These are phyloP conservation scores for Tetragonula clypearis DNA, from an alignment of 1,140 invertebrate species.

Conservation along the genomic window DNA sequence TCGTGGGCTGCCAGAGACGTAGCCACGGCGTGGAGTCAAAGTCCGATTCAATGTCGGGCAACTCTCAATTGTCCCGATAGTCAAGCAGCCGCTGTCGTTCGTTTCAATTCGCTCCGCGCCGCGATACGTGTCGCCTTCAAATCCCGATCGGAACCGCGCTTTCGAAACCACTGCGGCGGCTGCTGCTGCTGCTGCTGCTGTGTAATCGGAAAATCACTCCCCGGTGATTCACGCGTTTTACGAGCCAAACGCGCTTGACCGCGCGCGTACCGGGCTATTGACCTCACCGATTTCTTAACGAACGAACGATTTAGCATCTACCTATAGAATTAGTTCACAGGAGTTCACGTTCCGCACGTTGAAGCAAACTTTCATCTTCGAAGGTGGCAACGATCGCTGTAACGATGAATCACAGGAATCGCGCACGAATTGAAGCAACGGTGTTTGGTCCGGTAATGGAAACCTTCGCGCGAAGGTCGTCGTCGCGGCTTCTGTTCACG, in stretches of 20 bases:
- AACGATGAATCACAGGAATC: constrained; percentile 41
- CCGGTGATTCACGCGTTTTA: constrained; percentile 34
- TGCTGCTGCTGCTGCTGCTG: no score
- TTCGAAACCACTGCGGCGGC: no score
- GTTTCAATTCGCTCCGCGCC: background rate
- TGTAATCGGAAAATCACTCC: background rate
- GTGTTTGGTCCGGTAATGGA: constrained; percentile 66
- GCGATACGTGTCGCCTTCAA: background rate
- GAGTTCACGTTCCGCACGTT: background rate
- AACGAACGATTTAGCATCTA: background rate
- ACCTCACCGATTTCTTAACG: background rate
- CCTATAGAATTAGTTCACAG: background rate
- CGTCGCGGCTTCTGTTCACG: constrained; percentile 59
- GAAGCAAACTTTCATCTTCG: constrained; percentile 26
- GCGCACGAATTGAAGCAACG: constrained; percentile 60
- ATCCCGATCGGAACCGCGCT: background rate
- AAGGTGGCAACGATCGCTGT: background rate
- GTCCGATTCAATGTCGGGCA: constrained; percentile 50
- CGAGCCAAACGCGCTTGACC: background rate
- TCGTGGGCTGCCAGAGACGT: background rate
- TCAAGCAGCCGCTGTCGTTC: background rate
- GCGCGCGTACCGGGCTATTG: background rate
- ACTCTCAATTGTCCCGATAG: constrained; percentile 38
- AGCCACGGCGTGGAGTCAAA: constrained; percentile 51
- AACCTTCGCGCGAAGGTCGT: constrained; percentile 71